Base-by-base conservation (phyloP, 2,888 invertebrate species). In the Tetramorium bicarinatum region DNA sequence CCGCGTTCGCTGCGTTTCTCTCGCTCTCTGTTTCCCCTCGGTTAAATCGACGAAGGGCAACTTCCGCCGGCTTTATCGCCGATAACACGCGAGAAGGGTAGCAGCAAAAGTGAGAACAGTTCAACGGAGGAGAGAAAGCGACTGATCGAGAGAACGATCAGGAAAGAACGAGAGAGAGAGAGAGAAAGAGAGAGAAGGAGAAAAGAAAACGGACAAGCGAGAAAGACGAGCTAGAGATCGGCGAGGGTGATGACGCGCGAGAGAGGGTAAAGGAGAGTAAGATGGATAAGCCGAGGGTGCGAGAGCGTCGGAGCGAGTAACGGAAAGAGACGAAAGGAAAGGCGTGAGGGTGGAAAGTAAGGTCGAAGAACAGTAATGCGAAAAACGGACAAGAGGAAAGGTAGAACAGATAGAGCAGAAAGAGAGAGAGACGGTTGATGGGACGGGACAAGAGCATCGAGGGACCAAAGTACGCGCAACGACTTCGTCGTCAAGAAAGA, bases 31-130 rank as follows among this genome's bases (percentile, higher is more conserved):
- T 56, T 21, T 38, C 54, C 34, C n/a, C 25, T 61, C 15, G 7
- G 47, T 74, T 38, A 59, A 80, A 72, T 59, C 74, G 54, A 77
- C 77, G 79, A 79, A 47, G 47, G 56, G 21, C 72, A 69, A 25
- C 62, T 82, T 82, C 82, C 77, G 64, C 29, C 47, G 66, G 56
- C 77, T 82, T 82, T 82, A 82, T 77, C 66, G 56, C 18, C 56
- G 77, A 56, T 56, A 56, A 44, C 66, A 82, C 64, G 47, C 77
- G 54, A 64, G 76, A 47, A 47, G 56, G 56, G 56, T 3, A 74
- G 52, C 44, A 9, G 82, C 52, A 76, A 66, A 47, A 79, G 59
- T 59, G 64, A 56, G 82, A 52, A 64, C 25, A 25, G 47, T 25
- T 18, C 44, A 44, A 74, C n/a, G 44, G 13, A 34, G 15, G 18